Evolutionary conservation across 2,113 vertebrate species (phyloP).

Genomic region (Xiphias gladius): DNA sequence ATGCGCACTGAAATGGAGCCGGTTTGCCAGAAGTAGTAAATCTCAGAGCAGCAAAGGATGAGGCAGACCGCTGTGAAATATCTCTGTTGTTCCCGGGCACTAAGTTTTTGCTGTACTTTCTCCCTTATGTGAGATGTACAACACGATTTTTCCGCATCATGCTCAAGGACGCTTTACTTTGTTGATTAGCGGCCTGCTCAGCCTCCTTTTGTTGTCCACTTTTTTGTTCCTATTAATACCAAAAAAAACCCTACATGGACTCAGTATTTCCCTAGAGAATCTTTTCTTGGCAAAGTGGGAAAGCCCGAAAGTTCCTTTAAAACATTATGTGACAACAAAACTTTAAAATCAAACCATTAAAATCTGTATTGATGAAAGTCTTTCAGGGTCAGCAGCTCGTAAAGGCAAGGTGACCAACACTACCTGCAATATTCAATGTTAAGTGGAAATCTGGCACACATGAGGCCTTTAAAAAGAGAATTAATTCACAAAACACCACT

Average conservation of each 20-base stretch:
- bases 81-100: background rate
- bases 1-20: slow-evolving; percentile 1
- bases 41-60: slow-evolving; percentile 33
- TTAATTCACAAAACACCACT: background rate
- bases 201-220: slow-evolving; percentile 6
- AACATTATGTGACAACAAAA: slow-evolving; percentile 22
- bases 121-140: slow-evolving; percentile 12
- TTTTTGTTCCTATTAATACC: slow-evolving; percentile 17
- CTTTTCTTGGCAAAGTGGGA: slow-evolving; percentile 1
- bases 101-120: background rate
- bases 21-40: slow-evolving; percentile 35
- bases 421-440: slow-evolving; percentile 1
- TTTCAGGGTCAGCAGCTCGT: slow-evolving; percentile 24
- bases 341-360: slow-evolving; percentile 1
- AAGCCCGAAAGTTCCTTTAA: background rate
- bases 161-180: slow-evolving; percentile 33
- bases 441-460: slow-evolving; percentile 11
- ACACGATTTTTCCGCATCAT: background rate
- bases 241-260: background rate
- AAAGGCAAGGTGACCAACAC: slow-evolving; percentile 15
- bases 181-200: slow-evolving; percentile 20
- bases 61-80: slow-evolving; percentile 31
- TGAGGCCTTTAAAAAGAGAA: background rate
- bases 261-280: background rate
- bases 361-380: background rate